Base-by-base conservation (phyloP, 2,113 vertebrate species). In the Beaufortia kweichowensis region DNA sequence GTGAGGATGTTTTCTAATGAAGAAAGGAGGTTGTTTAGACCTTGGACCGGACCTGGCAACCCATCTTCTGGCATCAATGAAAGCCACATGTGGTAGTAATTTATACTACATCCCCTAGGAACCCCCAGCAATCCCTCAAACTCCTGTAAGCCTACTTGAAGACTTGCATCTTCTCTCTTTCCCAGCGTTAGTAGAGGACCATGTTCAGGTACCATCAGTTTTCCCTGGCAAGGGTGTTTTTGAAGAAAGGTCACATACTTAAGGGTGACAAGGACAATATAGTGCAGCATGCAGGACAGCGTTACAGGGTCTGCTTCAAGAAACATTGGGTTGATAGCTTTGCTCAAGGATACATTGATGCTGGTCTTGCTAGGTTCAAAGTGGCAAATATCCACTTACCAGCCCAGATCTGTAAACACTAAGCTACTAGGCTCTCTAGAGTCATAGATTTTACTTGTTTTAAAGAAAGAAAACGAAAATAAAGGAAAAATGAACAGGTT, bases 21-120 rank as follows among this genome's bases (percentile, higher is more conserved):
- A 33, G 33, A 72, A 55, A 33, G 29, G 48, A 69, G 62, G 74
- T 66, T 62, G 41, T 55, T 68, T 68, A 64, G 60, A 39, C 48
- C 6, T 26, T 61, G 28, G 41, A 64, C 59, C 53, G 68, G 67
- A 67, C 31, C 63, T 81, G 72, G 79, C 63, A 69, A 66, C 76
- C 55, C 59, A 53, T 81, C 81, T 67, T 73, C 79, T 61, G 61
- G 67, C 33, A 59, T 72, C 55, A 81, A 80, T 84, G 69, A 81
- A 71, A 75, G 67, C 73, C 75, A 78, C 79, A 83, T 83, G 73
- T 29, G 61, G 56, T 24, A 72, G 76, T 79, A 70, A 76, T 69
- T 55, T 55, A 19, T 26, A 26, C 21, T 55, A 33, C 78, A 28
- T 61, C 24, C 59, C 23, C 53, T 60, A 43, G 31, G 26, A 60